Conservation (phyloP, 2,888 invertebrate species). For the Adineta ricciae region DNA sequence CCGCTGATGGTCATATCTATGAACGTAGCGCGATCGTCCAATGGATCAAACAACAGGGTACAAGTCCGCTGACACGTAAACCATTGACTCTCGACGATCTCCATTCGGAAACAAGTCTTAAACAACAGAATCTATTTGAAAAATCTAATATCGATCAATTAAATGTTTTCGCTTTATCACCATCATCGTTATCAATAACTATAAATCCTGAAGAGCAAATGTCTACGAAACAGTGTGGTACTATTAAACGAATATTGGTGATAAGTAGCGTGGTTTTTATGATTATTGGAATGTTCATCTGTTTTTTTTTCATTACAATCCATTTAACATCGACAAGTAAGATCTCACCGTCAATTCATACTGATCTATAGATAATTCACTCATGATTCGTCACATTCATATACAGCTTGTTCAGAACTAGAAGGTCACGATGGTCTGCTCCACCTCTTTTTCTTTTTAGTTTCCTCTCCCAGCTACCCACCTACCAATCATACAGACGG, state of each 20-base stretch:
- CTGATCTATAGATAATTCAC: too few species aligned
- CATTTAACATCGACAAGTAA: not conserved
- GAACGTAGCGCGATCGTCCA: not conserved
- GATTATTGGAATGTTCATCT: not conserved
- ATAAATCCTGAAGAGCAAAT: not conserved
- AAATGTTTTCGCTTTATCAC: too few species aligned
- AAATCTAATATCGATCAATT: not conserved
- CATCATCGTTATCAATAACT: not conserved
- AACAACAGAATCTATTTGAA: not conserved
- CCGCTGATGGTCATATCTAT: not conserved
- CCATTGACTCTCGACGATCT: not conserved
- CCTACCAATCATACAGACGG: not conserved
- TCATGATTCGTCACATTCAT: too few species aligned
- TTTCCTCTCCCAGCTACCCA: not conserved
- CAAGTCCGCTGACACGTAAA: not conserved
- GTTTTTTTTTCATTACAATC: not conserved
- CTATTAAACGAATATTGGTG: not conserved
- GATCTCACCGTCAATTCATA: not conserved
- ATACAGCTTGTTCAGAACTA: too few species aligned
- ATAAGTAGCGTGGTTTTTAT: not conserved
- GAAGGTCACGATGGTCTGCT: too few species aligned
- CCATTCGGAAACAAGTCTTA: not conserved
- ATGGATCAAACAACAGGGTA: not conserved
- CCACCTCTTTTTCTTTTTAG: not conserved
- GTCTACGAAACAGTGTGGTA: not conserved